Base-by-base conservation (phyloP, 2,888 invertebrate genomes). In the Alitta virens region DNA sequence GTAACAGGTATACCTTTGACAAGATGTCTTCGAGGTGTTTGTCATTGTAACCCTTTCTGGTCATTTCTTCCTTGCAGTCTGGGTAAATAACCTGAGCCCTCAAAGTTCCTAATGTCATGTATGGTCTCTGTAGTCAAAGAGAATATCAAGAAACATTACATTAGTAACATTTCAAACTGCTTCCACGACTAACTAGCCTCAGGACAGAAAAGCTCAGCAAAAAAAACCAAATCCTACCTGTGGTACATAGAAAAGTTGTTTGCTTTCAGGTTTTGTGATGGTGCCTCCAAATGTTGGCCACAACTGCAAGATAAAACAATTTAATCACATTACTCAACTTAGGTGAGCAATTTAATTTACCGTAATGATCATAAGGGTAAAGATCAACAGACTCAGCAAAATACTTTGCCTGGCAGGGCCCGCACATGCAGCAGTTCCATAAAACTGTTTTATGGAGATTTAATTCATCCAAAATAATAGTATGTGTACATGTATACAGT, bases 261-360 rank as follows among this genome's bases (percentile, higher is more conserved):
- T 92, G 63, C 90, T 88, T 0, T 91, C 91, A n/a, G 98, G 98
- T 83, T 98, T 99, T 1, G 92, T 94, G 60, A 99, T 85, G 3
- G 88, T 88, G 1, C 96, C 97, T 25, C 94, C 93, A 86, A 95
- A 97, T 62, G 94, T 86, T 0, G 98, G 98, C 99, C 99, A 99
- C 62, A 99, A 84, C 86, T 87, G 71, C 14, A 73, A 72, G 56
- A 46, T 7, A 33, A 33, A 33, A 33, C 33, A 33, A 7, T 33
- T 33, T 33, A 33, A 5, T 7, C 7, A 33, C 33, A 33, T 5
- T 7, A 33, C 7, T 5, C 33, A 33, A 33, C 33, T n/a, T n/a
- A n/a, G n/a, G n/a, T n/a, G n/a, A n/a, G n/a, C n/a, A n/a, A n/a
- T n/a, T n/a, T n/a, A n/a, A n/a, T n/a, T n/a, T n/a, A n/a, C n/a